These are phyloP conservation scores for Thunnus thynnus DNA, from an alignment of 2,113 vertebrate species.

Conservation along the genomic window DNA sequence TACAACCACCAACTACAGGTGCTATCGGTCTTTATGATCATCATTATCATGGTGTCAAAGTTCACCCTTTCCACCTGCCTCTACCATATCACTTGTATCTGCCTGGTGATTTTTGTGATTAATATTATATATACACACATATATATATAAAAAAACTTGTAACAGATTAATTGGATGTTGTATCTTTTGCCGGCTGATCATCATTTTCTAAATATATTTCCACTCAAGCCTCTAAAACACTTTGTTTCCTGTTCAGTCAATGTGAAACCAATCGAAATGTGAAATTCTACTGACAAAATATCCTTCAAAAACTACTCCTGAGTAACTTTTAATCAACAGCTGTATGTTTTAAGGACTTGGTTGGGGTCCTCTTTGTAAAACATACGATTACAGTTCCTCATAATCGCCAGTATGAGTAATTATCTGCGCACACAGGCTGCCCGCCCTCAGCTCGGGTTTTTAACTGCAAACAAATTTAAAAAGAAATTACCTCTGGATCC, in stretches of 20 bases:
- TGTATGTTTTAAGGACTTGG: too few species aligned
- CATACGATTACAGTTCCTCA: neutral
- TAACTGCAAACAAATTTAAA: too few species aligned
- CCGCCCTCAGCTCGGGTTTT: too few species aligned
- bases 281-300: neutral
- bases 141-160: too few species aligned
- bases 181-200: neutral
- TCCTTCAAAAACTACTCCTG: neutral
- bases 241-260: too few species aligned
- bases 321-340: too few species aligned
- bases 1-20: neutral
- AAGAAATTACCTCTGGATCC: conserved; percentile 42
- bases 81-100: too few species aligned
- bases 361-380: neutral
- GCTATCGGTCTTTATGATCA: neutral
- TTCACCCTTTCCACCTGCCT: neutral
- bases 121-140: neutral
- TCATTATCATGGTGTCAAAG: neutral
- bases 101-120: neutral
- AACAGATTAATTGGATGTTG: neutral
- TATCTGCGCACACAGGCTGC: neutral
- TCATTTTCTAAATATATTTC: neutral
- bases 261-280: too few species aligned
- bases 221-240: neutral
- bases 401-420: neutral